phyloP scores from a whole-genome alignment of 2,888 invertebrate species.

The Polydrusus tereticollis region DNA sequence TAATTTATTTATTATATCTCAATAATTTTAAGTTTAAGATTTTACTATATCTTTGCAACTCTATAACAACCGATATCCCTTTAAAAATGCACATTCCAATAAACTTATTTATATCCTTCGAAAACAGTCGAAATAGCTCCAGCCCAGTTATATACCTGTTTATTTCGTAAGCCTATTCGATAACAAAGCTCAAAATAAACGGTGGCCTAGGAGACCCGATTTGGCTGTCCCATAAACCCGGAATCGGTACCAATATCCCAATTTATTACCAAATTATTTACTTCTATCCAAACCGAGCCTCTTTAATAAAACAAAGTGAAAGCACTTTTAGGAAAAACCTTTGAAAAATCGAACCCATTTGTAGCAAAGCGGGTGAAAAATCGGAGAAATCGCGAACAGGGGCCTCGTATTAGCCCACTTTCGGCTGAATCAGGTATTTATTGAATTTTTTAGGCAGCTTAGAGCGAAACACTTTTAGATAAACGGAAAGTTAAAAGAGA shows the following conservation, averaged over 20 bases:
- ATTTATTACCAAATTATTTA: constrained; percentile 41
- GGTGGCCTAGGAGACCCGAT: neutral
- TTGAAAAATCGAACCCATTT: constrained; percentile 46
- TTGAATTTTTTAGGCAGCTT: constrained; percentile 39
- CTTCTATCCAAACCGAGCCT: constrained; percentile 24
- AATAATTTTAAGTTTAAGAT: too few relatives aligned
- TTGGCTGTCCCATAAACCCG: constrained; percentile 18
- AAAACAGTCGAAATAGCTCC: neutral
- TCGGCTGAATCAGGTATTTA: constrained; percentile 44
- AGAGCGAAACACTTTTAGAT: constrained; percentile 13
- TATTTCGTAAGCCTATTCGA: too few relatives aligned
- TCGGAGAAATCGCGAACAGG: constrained; percentile 45
- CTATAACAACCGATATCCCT: too few relatives aligned
- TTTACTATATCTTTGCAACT: too few relatives aligned
- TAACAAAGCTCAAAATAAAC: neutral
- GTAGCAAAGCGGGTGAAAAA: constrained; percentile 46
- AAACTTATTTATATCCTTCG: too few relatives aligned
- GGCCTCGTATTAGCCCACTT: constrained; percentile 46
- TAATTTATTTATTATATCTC: too few relatives aligned
- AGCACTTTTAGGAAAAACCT: constrained; percentile 44
- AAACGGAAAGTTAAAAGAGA: constrained; percentile 11
- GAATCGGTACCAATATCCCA: constrained; percentile 28
- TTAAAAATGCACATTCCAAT: too few relatives aligned
- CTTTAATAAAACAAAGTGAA: constrained; percentile 45
- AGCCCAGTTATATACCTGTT: too few relatives aligned